Conservation (phyloP, 1,140 invertebrate genomes). For the Pseudomyrmex pallidus region DNA sequence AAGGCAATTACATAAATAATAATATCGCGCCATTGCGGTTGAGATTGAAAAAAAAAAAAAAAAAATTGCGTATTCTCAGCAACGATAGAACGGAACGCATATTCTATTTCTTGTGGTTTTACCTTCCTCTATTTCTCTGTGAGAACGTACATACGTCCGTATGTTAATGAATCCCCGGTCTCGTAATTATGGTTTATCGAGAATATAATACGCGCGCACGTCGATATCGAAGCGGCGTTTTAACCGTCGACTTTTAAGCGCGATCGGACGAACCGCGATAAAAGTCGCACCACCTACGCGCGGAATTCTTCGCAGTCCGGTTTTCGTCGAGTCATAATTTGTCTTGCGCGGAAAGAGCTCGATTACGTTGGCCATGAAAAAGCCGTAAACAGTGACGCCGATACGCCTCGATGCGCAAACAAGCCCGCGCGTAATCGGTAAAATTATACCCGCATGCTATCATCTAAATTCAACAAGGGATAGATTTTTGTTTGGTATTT, state of each 20-base stretch:
- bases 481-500: conserved; percentile 23
- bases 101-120: conserved; percentile 11
- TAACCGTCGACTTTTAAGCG: conserved; percentile 6
- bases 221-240: conserved; percentile 24
- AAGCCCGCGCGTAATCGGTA: conserved; percentile 33
- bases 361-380: conserved; percentile 49
- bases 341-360: conserved; percentile 42
- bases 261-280: conserved; percentile 18
- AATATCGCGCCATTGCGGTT: neutral
- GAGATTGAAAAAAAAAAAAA: neutral
- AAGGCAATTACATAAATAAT: conserved; percentile 19
- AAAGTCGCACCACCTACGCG: conserved; percentile 11
- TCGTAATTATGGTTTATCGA: conserved; percentile 41
- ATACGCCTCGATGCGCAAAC: conserved; percentile 20
- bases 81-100: conserved; percentile 1
- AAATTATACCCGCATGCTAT: conserved; percentile 26
- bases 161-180: conserved; percentile 45
- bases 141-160: neutral
- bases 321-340: conserved; percentile 42
- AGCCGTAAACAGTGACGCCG: conserved; percentile 16
- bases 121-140: neutral
- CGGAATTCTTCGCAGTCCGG: conserved; percentile 26
- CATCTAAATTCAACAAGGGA: conserved; percentile 18
- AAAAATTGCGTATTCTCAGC: neutral
- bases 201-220: conserved; percentile 29